phyloP scores from a whole-genome alignment of 1,140 invertebrate species.

The Caerostris darwini region DNA sequence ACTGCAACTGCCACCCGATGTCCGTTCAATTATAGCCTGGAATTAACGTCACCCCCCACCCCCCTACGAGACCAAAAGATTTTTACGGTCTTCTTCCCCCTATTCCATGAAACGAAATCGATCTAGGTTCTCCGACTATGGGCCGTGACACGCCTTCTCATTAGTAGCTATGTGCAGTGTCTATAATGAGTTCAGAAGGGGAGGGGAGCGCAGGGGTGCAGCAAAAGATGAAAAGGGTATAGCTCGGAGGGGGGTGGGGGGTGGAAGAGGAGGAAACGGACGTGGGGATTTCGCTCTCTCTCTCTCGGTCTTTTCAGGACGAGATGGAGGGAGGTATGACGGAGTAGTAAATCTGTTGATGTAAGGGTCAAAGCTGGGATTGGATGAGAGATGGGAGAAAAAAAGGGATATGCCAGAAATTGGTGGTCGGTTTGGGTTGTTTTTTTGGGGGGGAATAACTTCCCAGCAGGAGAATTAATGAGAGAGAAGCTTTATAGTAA shows the following conservation, averaged over 20 bases:
- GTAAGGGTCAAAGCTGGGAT: constrained; percentile 17
- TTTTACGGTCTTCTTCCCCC: constrained; percentile 33
- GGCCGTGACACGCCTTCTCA: constrained; percentile 73
- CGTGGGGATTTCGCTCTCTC: constrained; percentile 48
- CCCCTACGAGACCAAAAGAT: not conserved
- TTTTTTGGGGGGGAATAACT: not conserved
- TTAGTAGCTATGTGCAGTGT: constrained; percentile 76
- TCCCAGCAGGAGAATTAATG: not conserved
- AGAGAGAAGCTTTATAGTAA: not conserved
- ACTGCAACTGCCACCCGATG: constrained; percentile 40
- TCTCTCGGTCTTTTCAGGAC: constrained; percentile 56
- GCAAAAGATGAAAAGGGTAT: not conserved
- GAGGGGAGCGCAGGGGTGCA: not conserved
- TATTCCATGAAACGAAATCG: constrained; percentile 1
- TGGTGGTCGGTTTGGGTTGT: not conserved
- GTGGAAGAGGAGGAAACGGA: constrained; percentile 45
- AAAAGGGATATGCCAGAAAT: constrained; percentile 9
- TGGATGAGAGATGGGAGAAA: constrained; percentile 5
- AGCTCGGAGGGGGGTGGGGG: constrained; percentile 19
- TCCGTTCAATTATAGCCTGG: constrained; percentile 68
- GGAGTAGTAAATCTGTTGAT: constrained; percentile 29
- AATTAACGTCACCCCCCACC: constrained; percentile 57
- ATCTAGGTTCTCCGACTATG: not conserved
- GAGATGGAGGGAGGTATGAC: not conserved
- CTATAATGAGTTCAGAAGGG: constrained; percentile 67